Percentiles rank a stretch among this genome's conserved stretches.
These are phyloP conservation scores for Zophobas atratus DNA, from an alignment of 1,140 invertebrate genomes.

Conservation along the genomic window DNA sequence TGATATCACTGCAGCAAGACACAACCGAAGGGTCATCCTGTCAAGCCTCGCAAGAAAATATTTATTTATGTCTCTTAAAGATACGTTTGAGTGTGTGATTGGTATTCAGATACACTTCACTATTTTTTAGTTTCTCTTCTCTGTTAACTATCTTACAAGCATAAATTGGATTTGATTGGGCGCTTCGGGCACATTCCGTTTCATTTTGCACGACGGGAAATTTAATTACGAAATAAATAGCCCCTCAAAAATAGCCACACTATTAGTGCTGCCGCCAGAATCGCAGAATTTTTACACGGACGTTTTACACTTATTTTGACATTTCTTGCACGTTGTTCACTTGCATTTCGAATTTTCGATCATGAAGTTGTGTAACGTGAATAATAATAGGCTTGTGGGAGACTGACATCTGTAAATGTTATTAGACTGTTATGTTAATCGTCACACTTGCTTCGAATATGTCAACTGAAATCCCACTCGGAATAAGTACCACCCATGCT, in stretches of 20 bases:
- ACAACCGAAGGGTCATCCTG: too few relatives aligned
- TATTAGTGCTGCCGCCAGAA: background rate
- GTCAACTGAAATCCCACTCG: constrained; percentile 4
- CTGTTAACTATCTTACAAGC: background rate
- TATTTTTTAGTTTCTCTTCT: background rate
- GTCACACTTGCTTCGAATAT: constrained; percentile 27
- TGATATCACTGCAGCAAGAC: too few relatives aligned
- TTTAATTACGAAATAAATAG: background rate
- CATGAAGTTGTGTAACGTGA: constrained; percentile 16
- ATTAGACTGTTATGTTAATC: constrained; percentile 27
- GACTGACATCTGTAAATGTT: constrained; percentile 18
- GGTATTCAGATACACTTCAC: background rate
- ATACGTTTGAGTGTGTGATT: background rate
- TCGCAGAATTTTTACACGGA: background rate
- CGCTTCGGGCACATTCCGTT: constrained; percentile 1
- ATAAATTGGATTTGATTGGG: constrained; percentile 20
- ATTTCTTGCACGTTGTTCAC: too few relatives aligned
- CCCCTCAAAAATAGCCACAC: background rate
- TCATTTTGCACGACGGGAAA: constrained; percentile 3
- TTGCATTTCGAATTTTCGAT: background rate
- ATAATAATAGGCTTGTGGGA: constrained; percentile 8
- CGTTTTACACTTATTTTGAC: too few relatives aligned
- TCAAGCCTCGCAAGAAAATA: background rate
- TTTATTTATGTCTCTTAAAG: background rate
- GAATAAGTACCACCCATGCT: background rate